Evolutionary conservation across 2,113 vertebrate genomes (phyloP).

Genomic region (Felis chaus): DNA sequence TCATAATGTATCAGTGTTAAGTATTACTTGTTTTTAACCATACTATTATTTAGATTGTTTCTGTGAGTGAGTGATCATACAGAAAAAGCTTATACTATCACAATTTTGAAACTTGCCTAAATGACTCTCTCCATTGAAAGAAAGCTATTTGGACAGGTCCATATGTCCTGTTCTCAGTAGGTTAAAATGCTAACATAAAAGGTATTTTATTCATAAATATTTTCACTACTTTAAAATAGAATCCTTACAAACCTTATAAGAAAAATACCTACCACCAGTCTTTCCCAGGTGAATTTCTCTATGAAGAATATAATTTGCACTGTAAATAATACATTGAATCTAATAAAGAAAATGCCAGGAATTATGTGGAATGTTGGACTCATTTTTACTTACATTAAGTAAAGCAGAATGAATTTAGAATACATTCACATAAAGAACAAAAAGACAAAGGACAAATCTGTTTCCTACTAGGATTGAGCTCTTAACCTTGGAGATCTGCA

Average conservation of each 20-base stretch:
- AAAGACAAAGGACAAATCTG: neutral
- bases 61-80: neutral
- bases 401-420: neutral
- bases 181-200: constrained; percentile 5
- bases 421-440: neutral
- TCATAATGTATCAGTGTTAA: neutral
- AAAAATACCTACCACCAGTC: neutral
- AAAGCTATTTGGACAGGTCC: neutral
- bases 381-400: neutral
- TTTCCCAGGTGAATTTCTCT: neutral
- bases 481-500: neutral
- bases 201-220: neutral
- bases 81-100: neutral
- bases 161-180: neutral
- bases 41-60: neutral
- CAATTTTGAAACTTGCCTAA: constrained; percentile 19
- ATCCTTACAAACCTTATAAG: neutral
- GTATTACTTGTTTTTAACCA: neutral
- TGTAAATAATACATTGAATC: neutral
- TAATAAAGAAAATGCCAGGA: neutral
- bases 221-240: constrained; percentile 31
- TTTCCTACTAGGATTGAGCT: neutral
- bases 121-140: neutral
- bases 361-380: neutral
- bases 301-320: neutral